Percentiles rank a stretch among this genome's conserved stretches.
Evolutionary conservation across 1,140 invertebrate genomes (phyloP).

Genomic region (Stegodyphus dumicola): DNA sequence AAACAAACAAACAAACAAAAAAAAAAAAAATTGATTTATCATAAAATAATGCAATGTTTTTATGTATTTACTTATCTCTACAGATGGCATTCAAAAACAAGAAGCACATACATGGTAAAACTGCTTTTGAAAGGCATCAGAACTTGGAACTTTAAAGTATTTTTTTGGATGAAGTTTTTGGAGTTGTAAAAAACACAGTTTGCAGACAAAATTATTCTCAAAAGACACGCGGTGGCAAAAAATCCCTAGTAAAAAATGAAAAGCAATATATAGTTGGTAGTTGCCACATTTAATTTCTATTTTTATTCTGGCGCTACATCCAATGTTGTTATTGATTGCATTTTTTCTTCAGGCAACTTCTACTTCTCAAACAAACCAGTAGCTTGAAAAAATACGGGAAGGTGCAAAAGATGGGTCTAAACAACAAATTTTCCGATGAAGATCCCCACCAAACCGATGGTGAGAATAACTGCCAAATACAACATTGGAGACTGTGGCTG

Average conservation of each 20-base stretch:
- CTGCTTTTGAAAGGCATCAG: slow-evolving; percentile 6
- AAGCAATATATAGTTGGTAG: slow-evolving; percentile 39
- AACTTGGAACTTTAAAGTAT: slow-evolving; percentile 13
- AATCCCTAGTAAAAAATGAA: slow-evolving; percentile 39
- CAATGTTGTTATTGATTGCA: slow-evolving; percentile 39
- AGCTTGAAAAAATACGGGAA: slow-evolving; percentile 49
- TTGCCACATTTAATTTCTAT: slow-evolving; percentile 53
- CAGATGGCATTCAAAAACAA: slow-evolving; percentile 5
- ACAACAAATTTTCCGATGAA: slow-evolving; percentile 56
- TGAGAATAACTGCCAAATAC: slow-evolving; percentile 48
- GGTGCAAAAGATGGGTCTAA: slow-evolving; percentile 27
- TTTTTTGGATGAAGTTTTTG: too few relatives aligned
- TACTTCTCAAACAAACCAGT: slow-evolving; percentile 58
- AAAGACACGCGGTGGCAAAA: slow-evolving; percentile 31
- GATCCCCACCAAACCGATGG: slow-evolving; percentile 48
- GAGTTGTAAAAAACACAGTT: slow-evolving; percentile 41
- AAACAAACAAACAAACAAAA: too few relatives aligned
- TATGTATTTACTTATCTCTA: neutral
- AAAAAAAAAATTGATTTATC: neutral
- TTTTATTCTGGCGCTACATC: slow-evolving; percentile 25
- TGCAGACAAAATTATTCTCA: slow-evolving; percentile 44
- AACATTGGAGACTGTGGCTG: slow-evolving; percentile 54
- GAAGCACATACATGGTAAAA: slow-evolving; percentile 32
- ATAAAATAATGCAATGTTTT: neutral
- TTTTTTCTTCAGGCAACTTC: slow-evolving; percentile 43